A percentile compares a stretch with the other conserved stretches of the same genome.
Evolutionary conservation across 2,797 vertebrate genomes (phyloP).

Genomic region (Vespertilio murinus): DNA sequence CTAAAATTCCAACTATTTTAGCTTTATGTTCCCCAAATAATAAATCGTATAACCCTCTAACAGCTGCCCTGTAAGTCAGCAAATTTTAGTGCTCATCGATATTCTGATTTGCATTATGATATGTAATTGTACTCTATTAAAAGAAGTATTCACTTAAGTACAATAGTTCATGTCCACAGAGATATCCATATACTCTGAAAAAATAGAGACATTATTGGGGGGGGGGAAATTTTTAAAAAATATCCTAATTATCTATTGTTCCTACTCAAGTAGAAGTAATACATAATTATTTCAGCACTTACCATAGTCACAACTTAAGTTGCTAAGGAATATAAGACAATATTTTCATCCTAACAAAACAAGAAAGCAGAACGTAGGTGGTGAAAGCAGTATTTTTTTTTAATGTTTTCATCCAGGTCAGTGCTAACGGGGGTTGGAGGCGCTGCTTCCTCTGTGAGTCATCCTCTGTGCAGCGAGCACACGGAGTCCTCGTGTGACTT

Average conservation of each 20-base stretch:
- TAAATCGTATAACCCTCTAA: neutral
- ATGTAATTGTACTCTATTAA: neutral
- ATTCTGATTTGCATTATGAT: neutral
- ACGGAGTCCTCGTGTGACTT: neutral
- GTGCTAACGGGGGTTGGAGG: neutral
- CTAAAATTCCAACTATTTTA: neutral
- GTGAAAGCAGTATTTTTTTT: neutral
- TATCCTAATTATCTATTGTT: neutral
- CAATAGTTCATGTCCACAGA: neutral
- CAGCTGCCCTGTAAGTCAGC: neutral
- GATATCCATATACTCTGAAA: neutral
- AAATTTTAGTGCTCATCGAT: neutral
- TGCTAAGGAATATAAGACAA: neutral
- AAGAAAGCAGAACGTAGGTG: neutral
- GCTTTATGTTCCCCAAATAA: slow-evolving; percentile 42
- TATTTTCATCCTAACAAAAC: neutral
- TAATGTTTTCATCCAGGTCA: neutral
- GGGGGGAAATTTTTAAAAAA: neutral
- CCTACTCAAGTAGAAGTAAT: neutral
- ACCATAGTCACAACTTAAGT: neutral
- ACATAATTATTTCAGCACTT: slow-evolving; percentile 33
- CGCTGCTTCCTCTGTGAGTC: neutral
- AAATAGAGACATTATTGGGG: neutral
- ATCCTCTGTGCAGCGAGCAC: neutral
- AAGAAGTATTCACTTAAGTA: neutral